Conservation (phyloP, 35 echinoderm and acorn worm species). For the Lytechinus pictus region DNA sequence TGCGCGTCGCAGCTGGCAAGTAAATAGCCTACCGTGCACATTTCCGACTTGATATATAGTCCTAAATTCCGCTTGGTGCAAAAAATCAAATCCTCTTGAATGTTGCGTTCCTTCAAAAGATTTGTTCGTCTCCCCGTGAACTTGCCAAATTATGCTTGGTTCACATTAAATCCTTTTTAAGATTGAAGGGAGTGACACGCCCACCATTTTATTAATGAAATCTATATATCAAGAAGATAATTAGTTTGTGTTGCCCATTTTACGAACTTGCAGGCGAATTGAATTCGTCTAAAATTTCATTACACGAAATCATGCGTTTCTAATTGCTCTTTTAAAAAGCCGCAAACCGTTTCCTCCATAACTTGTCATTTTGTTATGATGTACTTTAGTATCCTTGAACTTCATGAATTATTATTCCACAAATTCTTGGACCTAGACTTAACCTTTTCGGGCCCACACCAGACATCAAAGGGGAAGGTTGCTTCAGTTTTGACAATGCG, state of each 20-base stretch:
- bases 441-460: neutral
- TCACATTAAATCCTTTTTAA: too few relatives aligned
- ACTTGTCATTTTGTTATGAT: neutral
- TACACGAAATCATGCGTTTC: neutral
- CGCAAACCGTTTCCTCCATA: neutral
- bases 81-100: too few relatives aligned
- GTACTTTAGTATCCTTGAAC: neutral
- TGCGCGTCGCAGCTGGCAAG: too few relatives aligned
- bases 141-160: too few relatives aligned
- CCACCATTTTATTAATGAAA: neutral
- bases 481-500: neutral
- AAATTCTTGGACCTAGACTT: neutral
- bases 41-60: too few relatives aligned
- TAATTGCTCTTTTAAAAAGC: neutral
- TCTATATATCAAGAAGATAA: neutral
- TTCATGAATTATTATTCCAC: neutral
- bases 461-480: neutral
- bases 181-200: neutral
- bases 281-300: neutral
- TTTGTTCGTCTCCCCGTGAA: too few relatives aligned
- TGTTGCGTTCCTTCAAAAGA: too few relatives aligned
- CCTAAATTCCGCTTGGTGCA: too few relatives aligned
- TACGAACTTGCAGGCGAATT: neutral
- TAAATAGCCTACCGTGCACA: too few relatives aligned
- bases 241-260: neutral